phyloP scores from a whole-genome alignment of 2,797 vertebrate species.

The Avahi laniger region DNA sequence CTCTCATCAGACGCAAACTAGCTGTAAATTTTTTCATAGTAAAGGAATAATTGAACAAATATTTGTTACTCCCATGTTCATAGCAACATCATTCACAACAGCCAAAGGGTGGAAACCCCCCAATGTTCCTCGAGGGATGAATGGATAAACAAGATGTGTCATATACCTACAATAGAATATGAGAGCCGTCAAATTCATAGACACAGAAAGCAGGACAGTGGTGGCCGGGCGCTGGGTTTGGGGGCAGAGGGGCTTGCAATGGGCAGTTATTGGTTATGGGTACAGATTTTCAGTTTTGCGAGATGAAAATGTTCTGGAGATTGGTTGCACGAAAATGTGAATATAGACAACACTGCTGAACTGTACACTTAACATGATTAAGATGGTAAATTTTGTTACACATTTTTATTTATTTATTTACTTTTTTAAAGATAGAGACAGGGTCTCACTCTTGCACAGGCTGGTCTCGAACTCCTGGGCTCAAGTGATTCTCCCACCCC shows the following conservation, averaged over 20 bases:
- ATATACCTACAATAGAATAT: neutral
- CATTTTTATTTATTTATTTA: neutral
- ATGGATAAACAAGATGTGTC: neutral
- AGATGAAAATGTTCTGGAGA: neutral
- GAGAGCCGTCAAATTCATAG: neutral
- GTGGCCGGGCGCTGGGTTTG: neutral
- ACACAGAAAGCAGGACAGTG: neutral
- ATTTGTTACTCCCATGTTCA: neutral
- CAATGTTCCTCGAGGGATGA: neutral
- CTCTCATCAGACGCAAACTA: neutral
- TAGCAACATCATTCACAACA: neutral
- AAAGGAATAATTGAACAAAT: neutral
- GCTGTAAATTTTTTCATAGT: neutral
- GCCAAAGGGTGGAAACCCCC: neutral
- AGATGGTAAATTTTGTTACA: neutral
- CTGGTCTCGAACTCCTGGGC: neutral
- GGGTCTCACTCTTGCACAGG: neutral
- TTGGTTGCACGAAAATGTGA: neutral
- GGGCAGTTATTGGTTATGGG: neutral
- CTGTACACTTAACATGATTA: neutral
- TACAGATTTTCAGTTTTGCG: neutral
- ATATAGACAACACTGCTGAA: too few species aligned
- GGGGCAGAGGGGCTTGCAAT: neutral
- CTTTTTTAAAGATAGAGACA: neutral
- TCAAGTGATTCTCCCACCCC: neutral